Evolutionary conservation across 2,888 invertebrate species (phyloP).

Genomic region (Plemyria rubiginata): DNA sequence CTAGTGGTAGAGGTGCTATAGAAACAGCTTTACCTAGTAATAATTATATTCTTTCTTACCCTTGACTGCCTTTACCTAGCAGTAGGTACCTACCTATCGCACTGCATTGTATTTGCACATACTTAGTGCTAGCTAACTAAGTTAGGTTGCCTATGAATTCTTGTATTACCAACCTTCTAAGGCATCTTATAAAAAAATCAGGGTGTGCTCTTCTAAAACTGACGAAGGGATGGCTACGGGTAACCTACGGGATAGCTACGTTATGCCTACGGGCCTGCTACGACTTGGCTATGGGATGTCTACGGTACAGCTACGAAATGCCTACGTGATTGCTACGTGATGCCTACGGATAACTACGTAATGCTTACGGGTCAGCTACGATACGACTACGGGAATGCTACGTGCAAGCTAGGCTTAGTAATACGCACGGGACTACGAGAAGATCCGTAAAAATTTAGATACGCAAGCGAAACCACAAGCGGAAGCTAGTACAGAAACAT

Average conservation of each 20-base stretch:
- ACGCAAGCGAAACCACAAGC: too few relatives aligned
- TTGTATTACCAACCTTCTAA: not conserved
- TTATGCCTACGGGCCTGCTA: too few relatives aligned
- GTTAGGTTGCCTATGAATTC: not conserved
- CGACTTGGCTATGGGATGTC: too few relatives aligned
- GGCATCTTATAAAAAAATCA: not conserved
- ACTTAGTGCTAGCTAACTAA: not conserved
- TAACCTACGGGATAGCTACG: not conserved
- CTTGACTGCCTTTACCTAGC: conserved; percentile 5
- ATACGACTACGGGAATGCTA: too few relatives aligned
- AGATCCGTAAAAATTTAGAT: too few relatives aligned
- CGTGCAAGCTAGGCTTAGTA: too few relatives aligned
- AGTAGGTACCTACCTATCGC: not conserved
- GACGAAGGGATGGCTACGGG: too few relatives aligned
- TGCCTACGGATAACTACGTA: too few relatives aligned
- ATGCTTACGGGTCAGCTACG: not conserved
- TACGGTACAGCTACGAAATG: too few relatives aligned
- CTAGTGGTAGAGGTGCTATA: not conserved
- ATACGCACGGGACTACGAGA: not conserved
- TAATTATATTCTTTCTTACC: conserved; percentile 16
- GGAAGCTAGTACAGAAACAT: too few relatives aligned
- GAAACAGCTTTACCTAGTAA: not conserved
- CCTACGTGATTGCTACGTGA: not conserved
- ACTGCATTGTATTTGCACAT: not conserved
- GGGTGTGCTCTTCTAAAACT: too few relatives aligned